These are phyloP conservation scores for Allolobophora icterica DNA, from an alignment of 2,888 invertebrate species.

Conservation along the genomic window DNA sequence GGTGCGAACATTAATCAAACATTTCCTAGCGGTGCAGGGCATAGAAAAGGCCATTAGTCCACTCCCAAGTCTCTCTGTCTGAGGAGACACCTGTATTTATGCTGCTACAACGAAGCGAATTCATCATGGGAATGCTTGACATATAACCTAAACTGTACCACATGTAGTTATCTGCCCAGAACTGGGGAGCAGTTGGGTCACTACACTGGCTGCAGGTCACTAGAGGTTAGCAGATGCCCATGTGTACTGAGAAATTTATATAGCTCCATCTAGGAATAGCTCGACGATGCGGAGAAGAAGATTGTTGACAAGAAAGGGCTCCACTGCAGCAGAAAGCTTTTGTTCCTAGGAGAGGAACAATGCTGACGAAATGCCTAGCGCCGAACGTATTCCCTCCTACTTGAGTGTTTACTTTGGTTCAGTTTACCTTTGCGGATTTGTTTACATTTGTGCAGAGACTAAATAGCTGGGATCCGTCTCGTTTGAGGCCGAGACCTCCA, in stretches of 20 bases:
- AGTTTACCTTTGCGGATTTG: neutral
- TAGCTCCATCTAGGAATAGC: too few species aligned
- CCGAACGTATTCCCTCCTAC: neutral
- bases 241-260: too few species aligned
- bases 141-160: neutral
- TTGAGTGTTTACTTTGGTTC: neutral
- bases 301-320: neutral
- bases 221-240: neutral
- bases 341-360: neutral
- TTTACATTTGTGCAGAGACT: constrained; percentile 4
- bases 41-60: too few species aligned
- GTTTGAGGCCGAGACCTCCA: neutral
- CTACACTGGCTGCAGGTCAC: neutral
- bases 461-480: neutral
- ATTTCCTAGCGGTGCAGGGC: too few species aligned
- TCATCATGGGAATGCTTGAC: neutral
- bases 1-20: too few species aligned
- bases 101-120: neutral
- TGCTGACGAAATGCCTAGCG: too few species aligned
- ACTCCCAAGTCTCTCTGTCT: neutral
- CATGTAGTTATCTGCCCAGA: neutral
- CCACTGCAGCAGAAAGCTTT: neutral
- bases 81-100: neutral
- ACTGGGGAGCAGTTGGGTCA: neutral
- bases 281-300: neutral